These are phyloP conservation scores for Poecilia velifera DNA, from an alignment of 2,797 vertebrate species.

Conservation along the genomic window DNA sequence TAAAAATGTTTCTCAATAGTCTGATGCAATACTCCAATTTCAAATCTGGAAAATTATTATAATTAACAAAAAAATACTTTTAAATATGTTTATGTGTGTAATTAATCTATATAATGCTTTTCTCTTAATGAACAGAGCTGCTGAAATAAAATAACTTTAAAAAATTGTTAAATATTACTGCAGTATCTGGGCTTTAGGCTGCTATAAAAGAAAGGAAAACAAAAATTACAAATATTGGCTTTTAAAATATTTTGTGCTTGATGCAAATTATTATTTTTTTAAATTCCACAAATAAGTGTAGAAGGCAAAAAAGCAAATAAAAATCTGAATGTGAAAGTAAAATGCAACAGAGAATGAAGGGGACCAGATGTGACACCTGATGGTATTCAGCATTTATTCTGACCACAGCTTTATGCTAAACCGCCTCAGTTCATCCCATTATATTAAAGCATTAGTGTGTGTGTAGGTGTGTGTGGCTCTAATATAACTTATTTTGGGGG, in stretches of 20 bases:
- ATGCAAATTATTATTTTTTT: not conserved
- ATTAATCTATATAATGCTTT: not conserved
- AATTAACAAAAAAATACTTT: not conserved
- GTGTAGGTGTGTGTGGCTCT: slow-evolving; percentile 16
- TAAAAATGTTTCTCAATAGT: not conserved
- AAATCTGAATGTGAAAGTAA: slow-evolving; percentile 11
- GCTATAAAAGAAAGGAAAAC: not conserved
- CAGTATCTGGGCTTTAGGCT: not conserved
- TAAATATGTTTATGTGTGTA: not conserved
- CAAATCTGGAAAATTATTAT: not conserved
- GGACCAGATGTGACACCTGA: slow-evolving; percentile 40
- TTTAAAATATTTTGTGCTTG: not conserved
- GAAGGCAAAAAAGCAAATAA: not conserved
- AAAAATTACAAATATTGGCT: not conserved
- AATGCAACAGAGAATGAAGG: slow-evolving; percentile 1
- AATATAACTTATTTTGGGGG: slow-evolving; percentile 32
- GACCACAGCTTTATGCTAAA: slow-evolving; percentile 58
- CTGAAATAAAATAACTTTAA: not conserved
- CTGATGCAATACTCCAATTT: not conserved
- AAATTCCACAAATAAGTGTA: not conserved
- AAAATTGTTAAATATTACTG: not conserved
- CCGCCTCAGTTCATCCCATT: slow-evolving; percentile 39
- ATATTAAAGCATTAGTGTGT: slow-evolving; percentile 14
- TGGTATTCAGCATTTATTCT: slow-evolving; percentile 59
- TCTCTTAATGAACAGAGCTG: not conserved